Conservation (phyloP, 2,797 vertebrate genomes). For the Anolis apletophallus region DNA sequence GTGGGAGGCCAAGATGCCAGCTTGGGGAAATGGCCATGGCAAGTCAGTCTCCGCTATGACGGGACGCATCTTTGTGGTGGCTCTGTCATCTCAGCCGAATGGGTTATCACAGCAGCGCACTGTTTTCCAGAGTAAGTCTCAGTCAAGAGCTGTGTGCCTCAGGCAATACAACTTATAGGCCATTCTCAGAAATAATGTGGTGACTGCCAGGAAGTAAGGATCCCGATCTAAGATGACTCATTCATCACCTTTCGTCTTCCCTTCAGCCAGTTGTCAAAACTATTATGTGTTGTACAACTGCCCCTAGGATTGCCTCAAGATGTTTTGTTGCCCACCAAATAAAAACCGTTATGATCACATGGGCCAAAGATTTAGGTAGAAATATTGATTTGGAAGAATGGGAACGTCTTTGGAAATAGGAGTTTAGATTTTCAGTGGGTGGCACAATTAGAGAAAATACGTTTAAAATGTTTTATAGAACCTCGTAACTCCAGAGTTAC, state of each 20-base stretch:
- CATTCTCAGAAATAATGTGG: background rate
- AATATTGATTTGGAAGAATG: no score
- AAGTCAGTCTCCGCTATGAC: constrained; percentile 91
- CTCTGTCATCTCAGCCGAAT: constrained; percentile 89
- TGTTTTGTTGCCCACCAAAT: no score
- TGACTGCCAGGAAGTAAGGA: background rate
- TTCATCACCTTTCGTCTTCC: background rate
- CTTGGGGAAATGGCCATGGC: constrained; percentile 91
- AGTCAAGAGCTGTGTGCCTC: background rate
- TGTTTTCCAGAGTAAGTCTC: constrained; percentile 89
- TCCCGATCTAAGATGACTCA: background rate
- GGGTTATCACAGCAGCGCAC: constrained; percentile 91
- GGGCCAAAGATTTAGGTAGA: no score
- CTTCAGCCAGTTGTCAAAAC: background rate
- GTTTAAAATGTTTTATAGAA: no score
- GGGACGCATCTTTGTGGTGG: constrained; percentile 92
- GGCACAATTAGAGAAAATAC: no score
- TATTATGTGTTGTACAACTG: background rate
- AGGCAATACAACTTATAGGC: background rate
- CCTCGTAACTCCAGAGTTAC: no score
- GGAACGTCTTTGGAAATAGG: no score
- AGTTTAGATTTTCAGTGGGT: no score
- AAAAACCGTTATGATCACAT: no score
- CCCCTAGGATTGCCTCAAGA: no score
- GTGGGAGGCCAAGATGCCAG: constrained; percentile 88